phyloP scores from a whole-genome alignment of 2,888 invertebrate species.

The Yponomeuta evonymella region DNA sequence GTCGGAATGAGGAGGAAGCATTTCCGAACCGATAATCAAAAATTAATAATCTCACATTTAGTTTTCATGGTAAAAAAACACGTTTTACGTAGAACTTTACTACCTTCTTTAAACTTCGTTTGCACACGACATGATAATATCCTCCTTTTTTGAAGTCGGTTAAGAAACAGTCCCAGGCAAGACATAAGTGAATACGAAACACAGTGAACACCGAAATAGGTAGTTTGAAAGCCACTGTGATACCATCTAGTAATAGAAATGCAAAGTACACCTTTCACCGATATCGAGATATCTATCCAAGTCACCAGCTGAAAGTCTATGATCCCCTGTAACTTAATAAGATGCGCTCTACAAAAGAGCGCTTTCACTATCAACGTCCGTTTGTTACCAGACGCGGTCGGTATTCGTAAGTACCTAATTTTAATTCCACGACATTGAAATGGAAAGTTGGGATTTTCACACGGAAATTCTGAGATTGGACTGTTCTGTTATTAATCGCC shows the following conservation, averaged over 20 bases:
- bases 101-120: too few relatives aligned
- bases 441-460: background rate
- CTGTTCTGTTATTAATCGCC: background rate
- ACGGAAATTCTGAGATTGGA: background rate
- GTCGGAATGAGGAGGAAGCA: too few relatives aligned
- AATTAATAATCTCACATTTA: too few relatives aligned
- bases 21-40: too few relatives aligned
- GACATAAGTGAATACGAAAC: background rate
- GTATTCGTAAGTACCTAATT: background rate
- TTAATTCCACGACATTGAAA: background rate
- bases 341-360: background rate
- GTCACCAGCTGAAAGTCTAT: conserved; percentile 17
- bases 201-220: background rate
- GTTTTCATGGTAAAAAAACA: too few relatives aligned
- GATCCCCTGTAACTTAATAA: conserved; percentile 1
- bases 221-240: conserved; percentile 24
- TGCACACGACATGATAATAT: too few relatives aligned
- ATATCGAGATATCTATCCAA: conserved; percentile 31
- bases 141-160: too few relatives aligned
- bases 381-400: background rate
- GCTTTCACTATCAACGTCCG: conserved; percentile 2
- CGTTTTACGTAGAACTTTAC: too few relatives aligned
- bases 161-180: background rate
- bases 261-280: conserved; percentile 49
- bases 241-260: conserved; percentile 19